Percentiles rank a stretch among this genome's conserved stretches.
These are phyloP conservation scores for Pterophyllum scalare DNA, from an alignment of 2,113 vertebrate species.

Conservation along the genomic window DNA sequence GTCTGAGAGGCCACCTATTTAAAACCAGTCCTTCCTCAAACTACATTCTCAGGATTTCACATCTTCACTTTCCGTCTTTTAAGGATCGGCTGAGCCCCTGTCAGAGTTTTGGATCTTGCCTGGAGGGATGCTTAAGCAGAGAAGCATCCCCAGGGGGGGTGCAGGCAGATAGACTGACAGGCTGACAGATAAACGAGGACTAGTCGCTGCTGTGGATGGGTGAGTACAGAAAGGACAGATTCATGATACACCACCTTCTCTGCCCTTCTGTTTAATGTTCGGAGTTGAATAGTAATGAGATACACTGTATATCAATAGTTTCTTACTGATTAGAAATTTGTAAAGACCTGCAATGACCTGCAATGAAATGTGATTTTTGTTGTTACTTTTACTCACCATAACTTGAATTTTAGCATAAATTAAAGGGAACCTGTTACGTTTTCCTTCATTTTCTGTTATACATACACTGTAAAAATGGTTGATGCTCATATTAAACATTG, in stretches of 20 bases:
- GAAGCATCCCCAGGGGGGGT: conserved; percentile 34
- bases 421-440: no score
- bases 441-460: no score
- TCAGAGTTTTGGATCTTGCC: conserved; percentile 54
- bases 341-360: neutral
- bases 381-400: no score
- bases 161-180: conserved; percentile 46
- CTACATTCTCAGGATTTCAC: conserved; percentile 31
- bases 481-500: no score
- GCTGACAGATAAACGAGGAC: conserved; percentile 42
- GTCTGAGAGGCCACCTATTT: conserved; percentile 38
- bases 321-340: neutral
- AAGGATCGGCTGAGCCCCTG: conserved; percentile 31
- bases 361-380: neutral
- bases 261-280: conserved; percentile 3
- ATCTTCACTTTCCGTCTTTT: conserved; percentile 43
- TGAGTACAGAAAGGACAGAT: conserved; percentile 2
- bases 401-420: no score
- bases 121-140: conserved; percentile 55
- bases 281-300: neutral
- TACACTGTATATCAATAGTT: neutral
- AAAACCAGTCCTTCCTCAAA: conserved; percentile 23
- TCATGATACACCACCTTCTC: conserved; percentile 5
- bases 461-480: no score
- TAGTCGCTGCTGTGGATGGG: conserved; percentile 8